Evolutionary conservation across 2,113 vertebrate species (phyloP).

Genomic region (Plestiodon gilberti): DNA sequence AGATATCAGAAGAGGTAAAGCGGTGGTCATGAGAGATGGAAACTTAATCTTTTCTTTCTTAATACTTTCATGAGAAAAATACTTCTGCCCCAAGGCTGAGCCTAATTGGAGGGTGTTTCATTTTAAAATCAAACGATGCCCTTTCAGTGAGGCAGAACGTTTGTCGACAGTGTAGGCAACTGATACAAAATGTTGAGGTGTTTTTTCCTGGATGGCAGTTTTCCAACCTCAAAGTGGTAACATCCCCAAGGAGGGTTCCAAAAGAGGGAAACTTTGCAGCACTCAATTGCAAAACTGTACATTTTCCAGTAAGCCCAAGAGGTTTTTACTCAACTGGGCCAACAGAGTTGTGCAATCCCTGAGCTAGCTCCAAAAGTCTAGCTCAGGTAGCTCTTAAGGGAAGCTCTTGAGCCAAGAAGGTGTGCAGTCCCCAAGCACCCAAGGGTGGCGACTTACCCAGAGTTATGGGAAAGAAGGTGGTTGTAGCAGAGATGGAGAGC

Average conservation of each 20-base stretch:
- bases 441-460: too few relatives aligned
- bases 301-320: too few relatives aligned
- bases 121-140: not conserved
- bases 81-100: not conserved
- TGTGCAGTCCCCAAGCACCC: too few relatives aligned
- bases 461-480: too few relatives aligned
- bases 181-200: not conserved
- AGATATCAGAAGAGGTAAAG: slow-evolving; percentile 44
- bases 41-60: slow-evolving; percentile 35
- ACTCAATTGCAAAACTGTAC: too few relatives aligned
- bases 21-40: slow-evolving; percentile 14
- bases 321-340: too few relatives aligned
- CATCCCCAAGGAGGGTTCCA: not conserved
- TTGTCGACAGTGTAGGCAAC: not conserved
- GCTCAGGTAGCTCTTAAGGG: too few relatives aligned
- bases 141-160: not conserved
- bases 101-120: not conserved
- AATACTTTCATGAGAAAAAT: slow-evolving; percentile 12
- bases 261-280: too few relatives aligned
- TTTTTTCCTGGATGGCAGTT: not conserved
- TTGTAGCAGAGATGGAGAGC: too few relatives aligned
- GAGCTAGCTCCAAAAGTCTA: too few relatives aligned
- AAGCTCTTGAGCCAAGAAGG: too few relatives aligned
- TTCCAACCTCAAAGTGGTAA: not conserved
- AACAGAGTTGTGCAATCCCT: too few relatives aligned